phyloP scores from a whole-genome alignment of 2,888 invertebrate genomes.

The Physocephala rufipes region DNA sequence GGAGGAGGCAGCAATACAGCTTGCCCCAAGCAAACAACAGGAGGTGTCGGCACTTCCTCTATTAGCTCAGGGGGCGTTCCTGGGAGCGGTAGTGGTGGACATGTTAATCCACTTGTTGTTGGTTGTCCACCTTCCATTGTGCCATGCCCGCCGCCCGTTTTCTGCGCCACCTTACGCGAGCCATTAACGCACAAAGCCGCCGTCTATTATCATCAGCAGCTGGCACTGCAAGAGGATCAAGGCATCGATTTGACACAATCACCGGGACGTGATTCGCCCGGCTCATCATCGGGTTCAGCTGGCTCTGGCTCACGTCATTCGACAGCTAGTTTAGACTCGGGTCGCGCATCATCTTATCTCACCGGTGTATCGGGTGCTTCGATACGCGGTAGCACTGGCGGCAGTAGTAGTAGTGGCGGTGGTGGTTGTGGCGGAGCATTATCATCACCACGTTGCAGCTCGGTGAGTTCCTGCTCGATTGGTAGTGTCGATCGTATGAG shows the following conservation, averaged over 20 bases:
- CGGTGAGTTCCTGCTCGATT: constrained; percentile 79
- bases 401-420: constrained; percentile 51
- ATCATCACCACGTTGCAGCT: constrained; percentile 75
- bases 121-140: constrained; percentile 54
- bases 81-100: constrained; percentile 51
- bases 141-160: constrained; percentile 74
- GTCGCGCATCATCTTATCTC: constrained; percentile 85
- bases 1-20: constrained; percentile 16
- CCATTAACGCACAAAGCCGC: constrained; percentile 80
- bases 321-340: constrained; percentile 86
- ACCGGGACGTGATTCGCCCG: constrained; percentile 93
- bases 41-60: constrained; percentile 65
- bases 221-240: constrained; percentile 85
- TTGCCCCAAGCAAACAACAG: constrained; percentile 67
- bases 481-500: constrained; percentile 75
- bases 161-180: constrained; percentile 69
- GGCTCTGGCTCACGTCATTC: constrained; percentile 90
- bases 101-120: constrained; percentile 44
- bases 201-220: constrained; percentile 83
- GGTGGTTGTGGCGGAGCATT: constrained; percentile 62
- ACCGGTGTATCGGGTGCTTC: constrained; percentile 65
- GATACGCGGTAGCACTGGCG: constrained; percentile 59
- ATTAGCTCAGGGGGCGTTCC: constrained; percentile 69
- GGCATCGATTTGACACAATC: constrained; percentile 91
- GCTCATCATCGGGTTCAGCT: constrained; percentile 86